phyloP scores from a whole-genome alignment of 2,888 invertebrate genomes.

The Crioceris asparagi region DNA sequence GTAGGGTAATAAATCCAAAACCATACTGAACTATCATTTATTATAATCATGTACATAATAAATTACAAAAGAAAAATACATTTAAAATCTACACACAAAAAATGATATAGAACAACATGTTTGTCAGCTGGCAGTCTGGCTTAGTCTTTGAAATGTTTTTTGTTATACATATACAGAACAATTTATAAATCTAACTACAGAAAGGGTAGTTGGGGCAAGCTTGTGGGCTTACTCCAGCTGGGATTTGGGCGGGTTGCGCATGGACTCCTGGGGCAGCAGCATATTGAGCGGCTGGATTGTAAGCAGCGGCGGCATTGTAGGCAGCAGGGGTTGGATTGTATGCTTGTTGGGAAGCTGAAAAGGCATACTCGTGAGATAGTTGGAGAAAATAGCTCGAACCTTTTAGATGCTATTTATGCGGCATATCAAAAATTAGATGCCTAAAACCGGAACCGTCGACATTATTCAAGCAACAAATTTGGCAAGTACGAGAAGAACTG shows the following conservation, averaged over 20 bases:
- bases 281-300: constrained; percentile 15
- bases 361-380: constrained; percentile 5
- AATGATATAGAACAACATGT: constrained; percentile 17
- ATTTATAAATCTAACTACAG: constrained; percentile 18
- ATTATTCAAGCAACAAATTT: too few relatives aligned
- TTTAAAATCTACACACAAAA: constrained; percentile 17
- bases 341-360: constrained; percentile 12
- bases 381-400: too few relatives aligned
- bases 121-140: constrained; percentile 27
- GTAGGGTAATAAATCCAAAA: too few relatives aligned
- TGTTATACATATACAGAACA: neutral
- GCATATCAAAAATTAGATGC: too few relatives aligned
- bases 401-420: too few relatives aligned
- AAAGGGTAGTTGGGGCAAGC: constrained; percentile 32
- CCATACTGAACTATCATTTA: too few relatives aligned
- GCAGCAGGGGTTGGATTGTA: constrained; percentile 12
- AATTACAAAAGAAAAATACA: constrained; percentile 13
- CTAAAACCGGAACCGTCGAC: too few relatives aligned
- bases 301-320: constrained; percentile 17
- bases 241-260: constrained; percentile 26
- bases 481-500: too few relatives aligned
- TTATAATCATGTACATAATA: too few relatives aligned
- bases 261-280: constrained; percentile 14
- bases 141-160: constrained; percentile 10
- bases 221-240: constrained; percentile 29